Conservation (phyloP, 2,888 invertebrate genomes). For the Linnaemya tessellans region DNA sequence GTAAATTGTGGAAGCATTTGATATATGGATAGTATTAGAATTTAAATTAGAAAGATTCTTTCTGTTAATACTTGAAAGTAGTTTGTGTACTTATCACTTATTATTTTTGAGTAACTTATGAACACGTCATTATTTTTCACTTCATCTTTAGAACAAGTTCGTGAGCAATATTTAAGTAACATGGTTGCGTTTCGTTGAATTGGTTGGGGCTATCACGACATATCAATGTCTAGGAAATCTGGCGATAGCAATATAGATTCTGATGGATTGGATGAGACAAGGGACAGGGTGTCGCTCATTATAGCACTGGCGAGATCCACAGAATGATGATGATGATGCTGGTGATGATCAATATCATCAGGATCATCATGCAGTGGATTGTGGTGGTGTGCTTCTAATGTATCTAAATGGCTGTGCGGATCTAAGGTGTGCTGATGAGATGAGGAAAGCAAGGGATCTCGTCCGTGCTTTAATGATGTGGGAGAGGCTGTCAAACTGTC, state of each 20-base stretch:
- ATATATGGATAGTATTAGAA: constrained; percentile 3
- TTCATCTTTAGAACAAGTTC: constrained; percentile 5
- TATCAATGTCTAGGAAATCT: constrained; percentile 84
- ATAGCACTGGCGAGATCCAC: constrained; percentile 80
- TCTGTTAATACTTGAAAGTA: constrained; percentile 15
- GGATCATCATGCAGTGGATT: constrained; percentile 67
- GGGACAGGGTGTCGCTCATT: constrained; percentile 83
- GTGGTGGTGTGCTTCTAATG: constrained; percentile 70
- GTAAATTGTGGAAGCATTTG: background rate
- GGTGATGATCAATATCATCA: constrained; percentile 70
- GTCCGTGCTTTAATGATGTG: constrained; percentile 74
- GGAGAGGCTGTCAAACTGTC: constrained; percentile 72
- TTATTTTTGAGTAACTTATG: constrained; percentile 43
- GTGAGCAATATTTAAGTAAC: constrained; percentile 54
- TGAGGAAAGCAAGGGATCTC: constrained; percentile 81
- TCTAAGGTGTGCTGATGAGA: constrained; percentile 77
- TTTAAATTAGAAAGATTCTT: background rate
- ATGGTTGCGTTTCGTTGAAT: constrained; percentile 2
- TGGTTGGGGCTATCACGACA: constrained; percentile 82
- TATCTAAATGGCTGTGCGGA: constrained; percentile 70
- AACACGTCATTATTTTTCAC: background rate
- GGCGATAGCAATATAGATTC: constrained; percentile 84
- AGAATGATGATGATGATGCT: constrained; percentile 73
- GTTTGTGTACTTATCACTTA: constrained; percentile 36
- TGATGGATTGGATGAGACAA: constrained; percentile 76